Conservation (phyloP, 2,113 vertebrate species). For the Oostethus manadensis region DNA sequence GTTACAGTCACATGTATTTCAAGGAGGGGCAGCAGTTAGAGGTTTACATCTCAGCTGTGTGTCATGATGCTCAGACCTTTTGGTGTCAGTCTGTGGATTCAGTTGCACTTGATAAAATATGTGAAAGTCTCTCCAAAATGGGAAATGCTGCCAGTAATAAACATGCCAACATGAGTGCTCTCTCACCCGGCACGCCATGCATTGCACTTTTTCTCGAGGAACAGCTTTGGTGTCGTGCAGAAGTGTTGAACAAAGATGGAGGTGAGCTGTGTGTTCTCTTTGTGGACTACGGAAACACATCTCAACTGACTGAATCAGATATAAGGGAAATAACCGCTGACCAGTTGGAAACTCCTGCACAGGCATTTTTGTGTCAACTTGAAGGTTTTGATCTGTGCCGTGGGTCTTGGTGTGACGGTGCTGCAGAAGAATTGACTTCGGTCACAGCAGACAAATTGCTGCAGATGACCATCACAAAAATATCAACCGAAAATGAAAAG, state of each 20-base stretch:
- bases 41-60: conserved; percentile 68
- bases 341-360: conserved; percentile 69
- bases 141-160: conserved; percentile 35
- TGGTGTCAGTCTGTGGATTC: conserved; percentile 79
- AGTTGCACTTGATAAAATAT: conserved; percentile 68
- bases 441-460: conserved; percentile 70
- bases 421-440: conserved; percentile 69
- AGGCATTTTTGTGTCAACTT: conserved; percentile 84
- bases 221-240: conserved; percentile 78
- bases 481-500: conserved; percentile 29
- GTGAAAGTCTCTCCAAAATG: conserved; percentile 62
- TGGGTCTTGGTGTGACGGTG: conserved; percentile 74
- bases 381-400: conserved; percentile 73
- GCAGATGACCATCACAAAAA: conserved; percentile 72
- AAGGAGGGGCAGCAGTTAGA: conserved; percentile 69
- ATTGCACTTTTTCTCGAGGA: conserved; percentile 77
- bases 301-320: conserved; percentile 56
- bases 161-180: conserved; percentile 4
- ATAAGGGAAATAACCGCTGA: conserved; percentile 69
- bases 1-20: conserved; percentile 56
- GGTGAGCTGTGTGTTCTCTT: conserved; percentile 67
- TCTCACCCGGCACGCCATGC: conserved; percentile 73
- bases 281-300: conserved; percentile 84
- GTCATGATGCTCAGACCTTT: conserved; percentile 77
- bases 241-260: conserved; percentile 61